Evolutionary conservation across 2,888 invertebrate species (phyloP), one percentile per base, ranked within the genome.

Genomic region (Chrysolina oricalcia): DNA sequence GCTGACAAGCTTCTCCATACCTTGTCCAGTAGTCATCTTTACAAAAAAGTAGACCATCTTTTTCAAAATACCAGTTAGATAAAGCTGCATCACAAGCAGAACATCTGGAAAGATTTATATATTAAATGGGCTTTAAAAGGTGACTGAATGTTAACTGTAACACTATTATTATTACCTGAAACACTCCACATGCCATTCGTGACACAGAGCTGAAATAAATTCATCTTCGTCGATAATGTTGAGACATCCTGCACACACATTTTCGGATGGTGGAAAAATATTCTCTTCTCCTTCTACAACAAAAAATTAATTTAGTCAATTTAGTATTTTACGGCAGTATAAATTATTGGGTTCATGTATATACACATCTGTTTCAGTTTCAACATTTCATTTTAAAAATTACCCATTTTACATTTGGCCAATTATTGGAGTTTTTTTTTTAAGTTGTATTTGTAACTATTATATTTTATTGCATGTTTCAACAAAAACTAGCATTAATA

Each of bases 11-110:
- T 89, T 97, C 96, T 0, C 97, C 97, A 87, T 94, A 97, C 73
- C 94, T 93, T 10, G 94, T 90, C 94, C 95, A 96, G 87, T 97
- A 97, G 89, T 97, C 97, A 79, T 93, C 92, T 87, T 95, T 94
- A 85, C 97, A 97, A 89, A 96, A 97, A 63, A 97, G 90, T 78
- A 96, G 87, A 0, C 97, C 97, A 84, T 95, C 94, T 87, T 96
- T 97, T 90, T 97, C 97, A 89, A 97, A 96, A 89, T 97, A 97
- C 97, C 97, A 98, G 81, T 93, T 94, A 5, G 95, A 95, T 50
- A 98, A 90, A 70, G 93, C 91, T n/a, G 91, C 92, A 87, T 96
- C 96, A 87, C 98, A 98, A 0, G 95, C 96, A 15, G 97, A 96
- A 89, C 98, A 97, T 87, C 97, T 96, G 50, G 6, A n/a, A 27